Evolutionary conservation across 2,888 invertebrate genomes (phyloP), one percentile per base, ranked within the genome.

Genomic region (Drosophila mimica): DNA sequence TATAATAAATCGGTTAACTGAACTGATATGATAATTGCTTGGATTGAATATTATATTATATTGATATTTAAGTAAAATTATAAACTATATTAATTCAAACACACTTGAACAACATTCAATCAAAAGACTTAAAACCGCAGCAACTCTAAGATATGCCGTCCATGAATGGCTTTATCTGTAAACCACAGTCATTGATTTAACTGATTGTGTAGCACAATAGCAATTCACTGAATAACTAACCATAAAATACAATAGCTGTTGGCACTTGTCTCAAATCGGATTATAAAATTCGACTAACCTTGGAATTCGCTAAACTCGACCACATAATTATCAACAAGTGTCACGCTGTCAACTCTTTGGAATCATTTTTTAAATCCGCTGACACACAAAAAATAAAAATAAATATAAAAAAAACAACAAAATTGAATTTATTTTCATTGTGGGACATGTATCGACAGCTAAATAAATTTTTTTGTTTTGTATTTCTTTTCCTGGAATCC

Each of bases 241-340:
- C 6, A 9, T 36, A 15, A 17, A 31, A 15, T 20, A 52, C 25
- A 30, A 46, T 46, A 52, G 28, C 20, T 61, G 60, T 52, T 52
- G 36, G 30, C 36, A 51, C 20, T 57, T 36, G 33, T 49, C 46
- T 48, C 5, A 57, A 63, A 48, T 62, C 64, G 25, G 17, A 51
- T 52, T 62, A 53, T 46, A 11, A 65, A 49, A 48, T 25, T 70
- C 33, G 36, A n/a, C 48, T 53, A 76, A 78, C 85, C 83, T 83
- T 83, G 81, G 79, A 70, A 54, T 38, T 6, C 2, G 13, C 28
- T 28, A 58, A 49, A 73, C 43, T 58, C 58, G 59, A 34, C 57
- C 62, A 53, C 28, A 43, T 57, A 36, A 53, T 74, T 65, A 56
- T 52, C 62, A 73, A 70, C 65, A 79, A 70, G 6, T 58, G 66